Conservation (phyloP, 2,888 invertebrate genomes). For the Catotricha subobsoleta region DNA sequence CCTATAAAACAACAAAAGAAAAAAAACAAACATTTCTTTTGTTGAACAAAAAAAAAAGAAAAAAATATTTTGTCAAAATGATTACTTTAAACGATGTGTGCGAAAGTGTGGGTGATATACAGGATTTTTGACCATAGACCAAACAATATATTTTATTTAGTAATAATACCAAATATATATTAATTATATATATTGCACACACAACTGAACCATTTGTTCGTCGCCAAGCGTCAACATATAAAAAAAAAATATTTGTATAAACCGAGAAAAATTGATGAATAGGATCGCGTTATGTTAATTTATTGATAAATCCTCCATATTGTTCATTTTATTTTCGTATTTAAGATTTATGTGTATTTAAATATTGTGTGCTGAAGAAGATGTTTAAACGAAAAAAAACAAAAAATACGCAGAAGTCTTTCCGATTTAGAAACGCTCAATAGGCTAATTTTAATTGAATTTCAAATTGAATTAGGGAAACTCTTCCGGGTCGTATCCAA, state of each 20-base stretch:
- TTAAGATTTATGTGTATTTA: no score
- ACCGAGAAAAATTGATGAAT: background rate
- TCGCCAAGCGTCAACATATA: slow-evolving; percentile 5
- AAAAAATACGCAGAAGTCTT: no score
- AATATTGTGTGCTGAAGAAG: no score
- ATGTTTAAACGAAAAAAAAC: no score
- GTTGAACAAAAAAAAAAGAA: slow-evolving; percentile 11
- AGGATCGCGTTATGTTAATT: background rate
- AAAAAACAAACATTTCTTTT: slow-evolving; percentile 2
- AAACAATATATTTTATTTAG: no score
- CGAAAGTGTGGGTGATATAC: slow-evolving; percentile 15
- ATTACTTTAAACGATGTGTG: slow-evolving; percentile 2
- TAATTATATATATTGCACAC: no score
- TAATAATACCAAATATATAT: no score
- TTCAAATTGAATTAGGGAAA: no score
- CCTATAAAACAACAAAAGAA: slow-evolving; percentile 1
- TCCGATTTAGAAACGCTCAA: no score
- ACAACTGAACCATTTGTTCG: slow-evolving; percentile 3
- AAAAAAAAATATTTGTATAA: slow-evolving; percentile 6
- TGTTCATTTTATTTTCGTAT: background rate
- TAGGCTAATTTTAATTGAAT: no score
- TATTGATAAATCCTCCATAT: slow-evolving; percentile 13
- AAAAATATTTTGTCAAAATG: slow-evolving; percentile 6
- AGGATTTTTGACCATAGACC: slow-evolving; percentile 18
- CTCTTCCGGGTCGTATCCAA: no score